Evolutionary conservation across 2,797 vertebrate genomes (phyloP).

Genomic region (Muscicapa comitata): DNA sequence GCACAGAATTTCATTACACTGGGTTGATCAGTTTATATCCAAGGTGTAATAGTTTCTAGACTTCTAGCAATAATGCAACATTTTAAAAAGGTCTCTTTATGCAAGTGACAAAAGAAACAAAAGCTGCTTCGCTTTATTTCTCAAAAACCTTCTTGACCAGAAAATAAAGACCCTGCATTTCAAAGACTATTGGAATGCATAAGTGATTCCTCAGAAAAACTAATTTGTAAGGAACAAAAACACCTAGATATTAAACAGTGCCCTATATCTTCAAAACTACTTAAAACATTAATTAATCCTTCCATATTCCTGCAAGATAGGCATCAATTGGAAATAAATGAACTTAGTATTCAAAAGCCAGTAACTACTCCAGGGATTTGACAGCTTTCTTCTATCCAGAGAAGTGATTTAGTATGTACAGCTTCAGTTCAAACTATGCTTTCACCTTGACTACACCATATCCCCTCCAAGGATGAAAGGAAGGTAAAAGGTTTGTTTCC

Average conservation of each 20-base stretch:
- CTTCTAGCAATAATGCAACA: not conserved
- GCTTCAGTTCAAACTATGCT: not conserved
- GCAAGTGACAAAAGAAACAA: not conserved
- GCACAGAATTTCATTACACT: constrained; percentile 27
- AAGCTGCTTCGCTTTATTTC: not conserved
- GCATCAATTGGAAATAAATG: constrained; percentile 9
- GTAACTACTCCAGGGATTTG: not conserved
- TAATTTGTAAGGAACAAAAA: not conserved
- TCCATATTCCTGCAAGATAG: constrained; percentile 22
- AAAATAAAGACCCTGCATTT: not conserved
- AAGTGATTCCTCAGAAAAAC: not conserved
- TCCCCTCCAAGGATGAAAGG: not conserved
- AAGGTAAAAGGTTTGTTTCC: not conserved
- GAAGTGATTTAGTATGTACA: not conserved
- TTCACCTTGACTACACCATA: constrained; percentile 1
- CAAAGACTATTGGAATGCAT: not conserved
- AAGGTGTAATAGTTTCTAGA: constrained; percentile 3
- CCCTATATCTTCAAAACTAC: not conserved
- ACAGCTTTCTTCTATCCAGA: not conserved
- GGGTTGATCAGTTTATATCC: constrained; percentile 1
- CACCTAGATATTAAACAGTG: not conserved
- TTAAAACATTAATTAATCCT: constrained; percentile 47
- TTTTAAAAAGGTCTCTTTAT: not conserved
- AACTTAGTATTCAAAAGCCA: constrained; percentile 16
- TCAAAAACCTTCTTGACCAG: not conserved